Percentiles rank a stretch among this genome's conserved stretches.
phyloP scores from a whole-genome alignment of 2,888 invertebrate species.

The Chelonus formosanus region DNA sequence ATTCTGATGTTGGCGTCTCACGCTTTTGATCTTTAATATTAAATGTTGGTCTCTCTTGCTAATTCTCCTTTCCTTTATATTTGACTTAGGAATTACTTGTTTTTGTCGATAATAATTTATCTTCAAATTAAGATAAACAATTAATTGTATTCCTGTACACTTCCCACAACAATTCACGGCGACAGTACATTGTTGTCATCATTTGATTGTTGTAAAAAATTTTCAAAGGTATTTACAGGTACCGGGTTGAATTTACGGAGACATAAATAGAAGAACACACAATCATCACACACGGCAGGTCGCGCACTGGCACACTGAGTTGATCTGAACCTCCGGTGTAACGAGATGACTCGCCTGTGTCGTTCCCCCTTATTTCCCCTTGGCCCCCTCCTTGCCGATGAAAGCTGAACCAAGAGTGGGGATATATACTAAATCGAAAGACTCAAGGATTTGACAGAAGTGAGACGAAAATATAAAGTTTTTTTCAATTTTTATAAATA shows the following conservation, averaged over 20 bases:
- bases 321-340: constrained; percentile 17
- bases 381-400: not conserved
- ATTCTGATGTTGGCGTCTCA: not conserved
- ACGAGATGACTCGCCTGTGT: constrained; percentile 18
- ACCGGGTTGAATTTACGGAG: no score
- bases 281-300: constrained; percentile 47
- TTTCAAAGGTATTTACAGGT: no score
- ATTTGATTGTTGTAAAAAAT: no score
- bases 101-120: no score
- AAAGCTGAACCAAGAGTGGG: constrained; percentile 9
- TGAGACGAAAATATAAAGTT: constrained; percentile 11
- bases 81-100: no score
- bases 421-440: constrained; percentile 14
- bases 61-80: no score
- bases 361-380: constrained; percentile 22
- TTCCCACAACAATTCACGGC: no score
- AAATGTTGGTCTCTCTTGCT: no score
- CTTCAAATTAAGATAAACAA: no score
- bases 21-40: no score
- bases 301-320: constrained; percentile 51
- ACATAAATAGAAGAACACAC: constrained; percentile 12
- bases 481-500: constrained; percentile 20
- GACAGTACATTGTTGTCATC: no score
- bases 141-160: no score
- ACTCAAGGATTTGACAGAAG: constrained; percentile 10